Percentiles rank a stretch among this genome's conserved stretches.
Conservation (phyloP, 2,113 vertebrate species). For the Onychorhynchus coronatus region DNA sequence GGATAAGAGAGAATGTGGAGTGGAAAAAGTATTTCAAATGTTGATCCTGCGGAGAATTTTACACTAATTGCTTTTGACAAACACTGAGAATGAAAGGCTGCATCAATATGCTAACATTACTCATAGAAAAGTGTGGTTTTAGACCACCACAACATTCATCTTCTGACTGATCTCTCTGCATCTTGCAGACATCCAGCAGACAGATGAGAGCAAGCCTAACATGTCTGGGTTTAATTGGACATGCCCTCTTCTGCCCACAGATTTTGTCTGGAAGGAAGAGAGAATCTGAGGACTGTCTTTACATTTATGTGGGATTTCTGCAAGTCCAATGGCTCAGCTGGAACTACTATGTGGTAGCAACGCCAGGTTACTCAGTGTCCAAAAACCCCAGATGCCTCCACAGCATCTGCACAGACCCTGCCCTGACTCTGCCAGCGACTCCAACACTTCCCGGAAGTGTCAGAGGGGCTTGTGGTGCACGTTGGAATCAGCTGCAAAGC, state of each 20-base stretch:
- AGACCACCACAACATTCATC: not conserved
- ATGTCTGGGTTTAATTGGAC: not conserved
- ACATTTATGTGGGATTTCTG: not conserved
- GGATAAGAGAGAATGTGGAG: not conserved
- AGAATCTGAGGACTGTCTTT: not conserved
- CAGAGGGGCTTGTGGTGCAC: not conserved
- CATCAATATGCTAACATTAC: constrained; percentile 18
- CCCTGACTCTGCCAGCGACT: not conserved
- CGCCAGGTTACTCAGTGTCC: not conserved
- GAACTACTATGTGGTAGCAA: not conserved
- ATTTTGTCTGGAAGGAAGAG: constrained; percentile 6
- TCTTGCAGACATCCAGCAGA: constrained; percentile 25
- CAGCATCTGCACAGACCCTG: not conserved
- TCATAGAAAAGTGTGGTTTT: constrained; percentile 17
- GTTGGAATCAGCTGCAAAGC: constrained; percentile 8
- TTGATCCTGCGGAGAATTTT: not conserved
- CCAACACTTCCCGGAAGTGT: not conserved
- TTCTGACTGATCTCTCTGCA: constrained; percentile 15
- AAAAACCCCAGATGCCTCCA: not conserved
- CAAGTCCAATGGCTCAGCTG: not conserved
- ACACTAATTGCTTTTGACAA: constrained; percentile 20
- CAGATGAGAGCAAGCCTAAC: not conserved
- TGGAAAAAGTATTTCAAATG: not conserved
- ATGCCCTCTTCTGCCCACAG: constrained; percentile 18
- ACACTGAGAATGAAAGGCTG: constrained; percentile 1